Evolutionary conservation across 2,888 invertebrate species (phyloP).

Genomic region (Perithous albicinctus): DNA sequence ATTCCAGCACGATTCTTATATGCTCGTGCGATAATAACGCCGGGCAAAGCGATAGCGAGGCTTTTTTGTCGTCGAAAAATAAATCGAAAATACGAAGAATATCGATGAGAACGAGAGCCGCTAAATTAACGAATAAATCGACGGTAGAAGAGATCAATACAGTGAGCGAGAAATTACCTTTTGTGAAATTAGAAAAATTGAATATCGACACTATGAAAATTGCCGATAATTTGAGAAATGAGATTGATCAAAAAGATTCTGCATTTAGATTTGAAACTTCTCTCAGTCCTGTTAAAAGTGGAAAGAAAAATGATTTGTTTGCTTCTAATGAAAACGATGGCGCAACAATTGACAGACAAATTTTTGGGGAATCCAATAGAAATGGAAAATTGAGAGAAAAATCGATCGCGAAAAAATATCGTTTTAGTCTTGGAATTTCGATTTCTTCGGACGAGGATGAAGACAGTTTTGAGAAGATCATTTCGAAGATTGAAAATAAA

Average conservation of each 20-base stretch:
- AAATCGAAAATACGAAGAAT: not conserved
- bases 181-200: constrained; percentile 47
- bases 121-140: too few relatives aligned
- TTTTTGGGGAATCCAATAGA: not conserved
- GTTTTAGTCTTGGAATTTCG: constrained; percentile 18
- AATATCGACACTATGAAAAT: not conserved
- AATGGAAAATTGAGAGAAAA: too few relatives aligned
- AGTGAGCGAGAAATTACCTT: not conserved
- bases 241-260: not conserved
- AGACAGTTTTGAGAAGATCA: constrained; percentile 16
- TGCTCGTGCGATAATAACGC: constrained; percentile 56
- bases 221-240: not conserved
- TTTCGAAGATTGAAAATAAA: not conserved
- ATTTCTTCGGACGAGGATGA: constrained; percentile 24
- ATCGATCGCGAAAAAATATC: not conserved
- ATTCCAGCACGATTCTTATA: constrained; percentile 72
- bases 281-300: not conserved
- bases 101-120: not conserved
- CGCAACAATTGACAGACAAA: not conserved
- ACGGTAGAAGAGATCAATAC: too few relatives aligned
- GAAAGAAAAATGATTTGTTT: not conserved
- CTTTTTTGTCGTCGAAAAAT: not conserved
- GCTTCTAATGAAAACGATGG: not conserved
- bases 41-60: constrained; percentile 22
- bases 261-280: not conserved